These are phyloP conservation scores for Australoheros scitulus DNA, from an alignment of 2,113 vertebrate species.

Conservation along the genomic window DNA sequence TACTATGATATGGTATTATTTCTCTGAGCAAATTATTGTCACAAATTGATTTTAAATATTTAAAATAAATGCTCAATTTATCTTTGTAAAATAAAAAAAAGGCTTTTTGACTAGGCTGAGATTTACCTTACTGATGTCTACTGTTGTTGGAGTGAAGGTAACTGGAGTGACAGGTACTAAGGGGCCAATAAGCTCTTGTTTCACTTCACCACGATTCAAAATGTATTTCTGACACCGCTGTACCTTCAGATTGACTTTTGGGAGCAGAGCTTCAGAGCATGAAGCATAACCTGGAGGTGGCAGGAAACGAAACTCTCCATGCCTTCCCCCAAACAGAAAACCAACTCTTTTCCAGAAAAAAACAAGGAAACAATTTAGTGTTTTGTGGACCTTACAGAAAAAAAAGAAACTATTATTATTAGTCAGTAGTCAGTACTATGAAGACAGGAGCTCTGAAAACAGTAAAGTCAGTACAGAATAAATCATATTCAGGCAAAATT, in stretches of 20 bases:
- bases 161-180: conserved; percentile 83
- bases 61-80: not conserved
- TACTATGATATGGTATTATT: not conserved
- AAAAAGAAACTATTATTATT: not conserved
- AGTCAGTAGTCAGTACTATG: not conserved
- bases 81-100: not conserved
- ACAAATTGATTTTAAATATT: not conserved
- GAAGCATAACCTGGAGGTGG: conserved; percentile 91
- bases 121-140: conserved; percentile 90
- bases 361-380: not conserved
- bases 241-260: conserved; percentile 86
- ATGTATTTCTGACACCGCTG: conserved; percentile 89
- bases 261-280: conserved; percentile 90
- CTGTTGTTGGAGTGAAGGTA: conserved; percentile 87
- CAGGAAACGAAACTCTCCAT: conserved; percentile 94
- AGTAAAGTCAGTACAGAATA: not conserved
- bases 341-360: conserved; percentile 79
- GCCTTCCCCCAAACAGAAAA: conserved; percentile 90
- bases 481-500: not conserved
- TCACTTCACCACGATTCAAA: conserved; percentile 75
- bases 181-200: conserved; percentile 86
- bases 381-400: not conserved
- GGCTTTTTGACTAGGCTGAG: not conserved
- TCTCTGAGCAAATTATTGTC: not conserved
- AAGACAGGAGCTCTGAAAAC: not conserved